Evolutionary conservation across 1,140 invertebrate species (phyloP).

Genomic region (Frieseomelitta varia): DNA sequence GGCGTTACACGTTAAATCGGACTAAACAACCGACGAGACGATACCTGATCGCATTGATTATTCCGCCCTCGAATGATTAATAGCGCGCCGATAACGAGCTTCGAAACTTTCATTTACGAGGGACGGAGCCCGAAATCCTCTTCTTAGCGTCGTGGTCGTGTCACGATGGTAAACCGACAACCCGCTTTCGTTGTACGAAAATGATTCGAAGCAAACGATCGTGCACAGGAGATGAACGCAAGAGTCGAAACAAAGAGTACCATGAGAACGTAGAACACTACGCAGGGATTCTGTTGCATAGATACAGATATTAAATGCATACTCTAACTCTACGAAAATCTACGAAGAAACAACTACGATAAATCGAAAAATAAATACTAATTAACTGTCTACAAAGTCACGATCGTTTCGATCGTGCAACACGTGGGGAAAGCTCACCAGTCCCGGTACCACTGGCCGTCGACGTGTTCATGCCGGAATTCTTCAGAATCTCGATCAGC

Average conservation of each 20-base stretch:
- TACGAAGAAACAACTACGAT: not conserved
- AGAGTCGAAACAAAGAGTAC: not conserved
- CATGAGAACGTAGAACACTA: not conserved
- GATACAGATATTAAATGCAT: not conserved
- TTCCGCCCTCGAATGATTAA: conserved; percentile 44
- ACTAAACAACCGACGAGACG: not conserved
- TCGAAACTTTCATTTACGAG: conserved; percentile 26
- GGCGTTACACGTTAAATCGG: not conserved
- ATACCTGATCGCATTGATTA: conserved; percentile 57
- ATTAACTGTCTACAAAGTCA: not conserved
- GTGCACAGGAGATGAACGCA: not conserved
- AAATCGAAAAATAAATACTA: conserved; percentile 1
- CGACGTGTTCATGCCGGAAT: conserved; percentile 95
- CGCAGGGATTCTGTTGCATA: not conserved
- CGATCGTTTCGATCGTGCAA: not conserved
- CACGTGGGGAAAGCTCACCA: conserved; percentile 78
- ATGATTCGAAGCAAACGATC: not conserved
- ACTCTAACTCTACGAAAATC: not conserved
- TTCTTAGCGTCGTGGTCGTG: not conserved
- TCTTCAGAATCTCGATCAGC: conserved; percentile 96
- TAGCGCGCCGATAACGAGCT: conserved; percentile 37
- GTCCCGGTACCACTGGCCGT: conserved; percentile 88
- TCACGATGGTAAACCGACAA: not conserved
- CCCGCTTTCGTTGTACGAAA: not conserved
- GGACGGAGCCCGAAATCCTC: not conserved